These are phyloP conservation scores for Resseliella maxima DNA, from an alignment of 2,888 invertebrate genomes.

Conservation along the genomic window DNA sequence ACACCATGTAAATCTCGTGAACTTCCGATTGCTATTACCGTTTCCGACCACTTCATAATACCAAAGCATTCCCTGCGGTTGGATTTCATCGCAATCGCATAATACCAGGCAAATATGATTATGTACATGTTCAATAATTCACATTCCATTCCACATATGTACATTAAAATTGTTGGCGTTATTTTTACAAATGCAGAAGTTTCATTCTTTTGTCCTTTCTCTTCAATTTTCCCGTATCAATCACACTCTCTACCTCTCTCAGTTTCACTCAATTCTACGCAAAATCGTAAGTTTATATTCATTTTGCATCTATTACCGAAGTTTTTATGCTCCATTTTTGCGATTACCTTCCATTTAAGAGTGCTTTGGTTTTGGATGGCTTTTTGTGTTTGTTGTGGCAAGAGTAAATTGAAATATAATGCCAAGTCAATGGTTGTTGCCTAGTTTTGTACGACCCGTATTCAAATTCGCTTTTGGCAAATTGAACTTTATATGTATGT, in stretches of 20 bases:
- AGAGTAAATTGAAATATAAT: neutral
- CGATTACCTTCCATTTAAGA: neutral
- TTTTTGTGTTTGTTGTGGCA: neutral
- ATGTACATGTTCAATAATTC: conserved; percentile 31
- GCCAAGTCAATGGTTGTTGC: neutral
- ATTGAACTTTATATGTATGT: neutral
- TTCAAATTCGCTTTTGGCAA: neutral
- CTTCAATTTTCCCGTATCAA: too few species aligned
- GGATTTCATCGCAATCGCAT: conserved; percentile 13
- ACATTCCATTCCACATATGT: neutral
- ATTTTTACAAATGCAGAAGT: neutral
- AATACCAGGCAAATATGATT: conserved; percentile 34
- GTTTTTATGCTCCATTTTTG: neutral
- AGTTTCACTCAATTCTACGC: too few species aligned
- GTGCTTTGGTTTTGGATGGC: too few species aligned
- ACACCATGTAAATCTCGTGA: neutral
- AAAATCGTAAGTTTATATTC: conserved; percentile 2
- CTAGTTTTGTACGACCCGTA: neutral
- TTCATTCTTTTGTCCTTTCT: too few species aligned
- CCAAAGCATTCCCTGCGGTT: neutral
- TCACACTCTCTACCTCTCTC: too few species aligned
- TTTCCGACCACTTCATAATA: neutral
- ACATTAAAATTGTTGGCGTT: neutral
- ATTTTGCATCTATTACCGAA: conserved; percentile 11
- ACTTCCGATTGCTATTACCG: neutral